Conservation (phyloP, 2,797 vertebrate genomes). For the Enteromius fasciolatus region DNA sequence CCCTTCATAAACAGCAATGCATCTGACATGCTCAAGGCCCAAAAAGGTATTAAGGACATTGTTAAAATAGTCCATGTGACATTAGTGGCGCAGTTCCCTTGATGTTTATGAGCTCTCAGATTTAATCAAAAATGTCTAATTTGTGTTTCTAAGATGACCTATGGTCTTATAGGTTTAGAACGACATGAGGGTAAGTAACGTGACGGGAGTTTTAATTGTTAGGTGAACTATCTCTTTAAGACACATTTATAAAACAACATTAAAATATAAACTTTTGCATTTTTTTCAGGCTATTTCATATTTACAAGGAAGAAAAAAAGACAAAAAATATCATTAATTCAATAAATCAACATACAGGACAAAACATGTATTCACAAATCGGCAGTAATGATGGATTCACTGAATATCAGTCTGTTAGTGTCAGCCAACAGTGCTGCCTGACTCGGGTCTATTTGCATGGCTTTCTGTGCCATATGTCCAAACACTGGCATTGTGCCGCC, state of each 20-base stretch:
- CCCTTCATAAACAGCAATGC: too few relatives aligned
- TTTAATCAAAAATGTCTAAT: background rate
- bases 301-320: constrained; percentile 73
- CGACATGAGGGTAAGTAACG: background rate
- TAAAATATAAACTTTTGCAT: constrained; percentile 79
- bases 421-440: constrained; percentile 88
- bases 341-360: constrained; percentile 62
- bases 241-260: constrained; percentile 61
- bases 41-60: too few relatives aligned
- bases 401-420: constrained; percentile 86
- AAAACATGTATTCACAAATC: constrained; percentile 81
- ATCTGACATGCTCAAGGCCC: too few relatives aligned
- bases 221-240: constrained; percentile 17
- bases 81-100: too few relatives aligned
- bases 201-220: background rate
- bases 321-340: constrained; percentile 66
- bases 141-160: background rate
- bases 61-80: too few relatives aligned
- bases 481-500: constrained; percentile 82
- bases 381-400: constrained; percentile 90
- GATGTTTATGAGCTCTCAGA: background rate
- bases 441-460: constrained; percentile 87
- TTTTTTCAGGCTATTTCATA: constrained; percentile 74
- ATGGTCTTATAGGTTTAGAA: background rate
- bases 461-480: constrained; percentile 88